These are phyloP conservation scores for Sapayoa aenigma DNA, from an alignment of 2,113 vertebrate genomes.

Conservation along the genomic window DNA sequence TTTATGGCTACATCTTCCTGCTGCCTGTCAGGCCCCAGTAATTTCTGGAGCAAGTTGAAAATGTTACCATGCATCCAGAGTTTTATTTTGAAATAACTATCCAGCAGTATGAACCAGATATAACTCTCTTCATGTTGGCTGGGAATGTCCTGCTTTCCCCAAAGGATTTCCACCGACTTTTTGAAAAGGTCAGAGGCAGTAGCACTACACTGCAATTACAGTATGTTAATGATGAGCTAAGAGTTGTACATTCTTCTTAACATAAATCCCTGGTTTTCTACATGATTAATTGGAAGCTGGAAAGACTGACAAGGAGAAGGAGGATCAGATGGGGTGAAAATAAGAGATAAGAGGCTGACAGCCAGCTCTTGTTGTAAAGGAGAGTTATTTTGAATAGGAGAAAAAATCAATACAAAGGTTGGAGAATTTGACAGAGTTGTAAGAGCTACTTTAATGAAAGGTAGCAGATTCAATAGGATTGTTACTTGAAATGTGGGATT, in stretches of 20 bases:
- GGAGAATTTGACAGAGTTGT: conserved; percentile 67
- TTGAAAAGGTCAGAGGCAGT: conserved; percentile 26
- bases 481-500: conserved; percentile 52
- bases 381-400: conserved; percentile 66
- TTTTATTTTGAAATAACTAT: conserved; percentile 38
- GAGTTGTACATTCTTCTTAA: conserved; percentile 46
- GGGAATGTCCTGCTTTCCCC: conserved; percentile 30
- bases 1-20: conserved; percentile 11
- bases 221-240: conserved; percentile 50
- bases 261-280: conserved; percentile 57
- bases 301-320: conserved; percentile 44
- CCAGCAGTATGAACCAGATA: neutral
- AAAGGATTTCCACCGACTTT: neutral
- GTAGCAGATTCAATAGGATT: conserved; percentile 54
- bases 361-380: conserved; percentile 52
- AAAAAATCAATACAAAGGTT: conserved; percentile 63
- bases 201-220: conserved; percentile 35
- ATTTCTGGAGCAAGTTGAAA: neutral
- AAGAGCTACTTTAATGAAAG: conserved; percentile 67
- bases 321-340: conserved; percentile 56
- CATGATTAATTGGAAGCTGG: conserved; percentile 46
- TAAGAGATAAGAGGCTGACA: conserved; percentile 66
- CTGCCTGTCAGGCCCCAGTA: neutral
- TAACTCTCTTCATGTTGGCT: neutral
- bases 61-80: neutral